These are phyloP conservation scores for Pituophis catenifer DNA, from an alignment of 2,113 vertebrate species.

Conservation along the genomic window DNA sequence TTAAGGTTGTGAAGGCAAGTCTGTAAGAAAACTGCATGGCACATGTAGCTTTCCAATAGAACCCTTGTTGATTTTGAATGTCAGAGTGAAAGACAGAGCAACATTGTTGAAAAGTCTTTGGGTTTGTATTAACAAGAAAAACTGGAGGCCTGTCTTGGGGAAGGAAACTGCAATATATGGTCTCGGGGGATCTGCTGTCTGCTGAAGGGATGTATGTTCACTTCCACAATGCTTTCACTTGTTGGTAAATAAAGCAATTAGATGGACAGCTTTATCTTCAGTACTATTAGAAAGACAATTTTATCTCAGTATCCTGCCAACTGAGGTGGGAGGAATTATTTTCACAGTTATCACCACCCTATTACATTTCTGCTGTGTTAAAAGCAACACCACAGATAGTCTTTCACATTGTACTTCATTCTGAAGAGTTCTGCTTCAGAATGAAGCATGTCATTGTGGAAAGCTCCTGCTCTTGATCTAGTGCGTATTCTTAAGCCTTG, in stretches of 20 bases:
- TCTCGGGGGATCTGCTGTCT: not conserved
- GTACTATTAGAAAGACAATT: not conserved
- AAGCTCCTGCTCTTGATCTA: not conserved
- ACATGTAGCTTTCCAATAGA: not conserved
- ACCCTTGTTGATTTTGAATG: not conserved
- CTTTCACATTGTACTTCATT: not conserved
- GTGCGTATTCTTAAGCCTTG: not conserved
- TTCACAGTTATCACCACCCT: not conserved
- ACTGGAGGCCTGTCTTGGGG: not conserved
- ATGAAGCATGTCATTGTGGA: not conserved
- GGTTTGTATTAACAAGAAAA: not conserved
- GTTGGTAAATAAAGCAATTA: not conserved
- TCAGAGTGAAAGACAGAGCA: not conserved
- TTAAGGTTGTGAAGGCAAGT: too few species aligned
- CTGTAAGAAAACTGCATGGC: not conserved
- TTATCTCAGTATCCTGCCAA: not conserved
- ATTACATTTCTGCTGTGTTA: not conserved
- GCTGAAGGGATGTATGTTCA: not conserved
- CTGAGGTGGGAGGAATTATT: not conserved
- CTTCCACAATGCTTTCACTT: not conserved
- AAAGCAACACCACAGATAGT: not conserved
- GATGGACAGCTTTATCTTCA: not conserved
- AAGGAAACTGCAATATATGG: not conserved
- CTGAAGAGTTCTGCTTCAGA: not conserved
- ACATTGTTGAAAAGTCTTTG: not conserved